Conservation (phyloP, 2,797 vertebrate species). For the Crocodylus rhombifer region DNA sequence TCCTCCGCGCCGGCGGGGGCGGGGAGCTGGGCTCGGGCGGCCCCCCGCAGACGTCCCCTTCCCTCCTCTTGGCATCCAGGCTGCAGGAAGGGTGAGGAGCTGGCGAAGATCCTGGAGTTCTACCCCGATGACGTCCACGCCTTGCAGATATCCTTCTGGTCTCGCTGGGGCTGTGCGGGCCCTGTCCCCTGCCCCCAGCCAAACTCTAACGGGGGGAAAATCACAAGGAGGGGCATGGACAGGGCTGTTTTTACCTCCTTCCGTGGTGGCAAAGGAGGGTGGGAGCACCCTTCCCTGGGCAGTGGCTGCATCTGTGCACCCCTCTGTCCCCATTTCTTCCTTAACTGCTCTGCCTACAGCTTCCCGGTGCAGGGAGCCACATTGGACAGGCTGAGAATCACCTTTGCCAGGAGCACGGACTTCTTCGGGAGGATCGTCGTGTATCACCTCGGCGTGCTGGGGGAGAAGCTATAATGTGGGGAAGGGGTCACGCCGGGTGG, state of each 20-base stretch:
- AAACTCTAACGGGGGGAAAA: too few species aligned
- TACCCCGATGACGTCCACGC: conserved; percentile 92
- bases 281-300: too few species aligned
- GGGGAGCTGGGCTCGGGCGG: not conserved
- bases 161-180: accelerated
- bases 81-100: conserved; percentile 76
- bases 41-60: too few species aligned
- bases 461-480: conserved; percentile 79
- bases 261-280: too few species aligned
- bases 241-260: too few species aligned
- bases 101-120: conserved; percentile 81
- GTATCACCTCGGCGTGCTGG: conserved; percentile 91
- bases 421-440: conserved; percentile 95
- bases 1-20: too few species aligned
- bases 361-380: conserved; percentile 88
- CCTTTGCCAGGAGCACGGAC: conserved; percentile 91
- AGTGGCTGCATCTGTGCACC: accelerated
- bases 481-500: accelerated
- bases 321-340: conserved; percentile 59
- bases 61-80: conserved; percentile 77
- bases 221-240: not conserved
- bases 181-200: too few species aligned
- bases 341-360: conserved; percentile 87
- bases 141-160: conserved; percentile 93
- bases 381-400: conserved; percentile 90